Evolutionary conservation across 2,113 vertebrate genomes (phyloP).

Genomic region (Sapajus apella): DNA sequence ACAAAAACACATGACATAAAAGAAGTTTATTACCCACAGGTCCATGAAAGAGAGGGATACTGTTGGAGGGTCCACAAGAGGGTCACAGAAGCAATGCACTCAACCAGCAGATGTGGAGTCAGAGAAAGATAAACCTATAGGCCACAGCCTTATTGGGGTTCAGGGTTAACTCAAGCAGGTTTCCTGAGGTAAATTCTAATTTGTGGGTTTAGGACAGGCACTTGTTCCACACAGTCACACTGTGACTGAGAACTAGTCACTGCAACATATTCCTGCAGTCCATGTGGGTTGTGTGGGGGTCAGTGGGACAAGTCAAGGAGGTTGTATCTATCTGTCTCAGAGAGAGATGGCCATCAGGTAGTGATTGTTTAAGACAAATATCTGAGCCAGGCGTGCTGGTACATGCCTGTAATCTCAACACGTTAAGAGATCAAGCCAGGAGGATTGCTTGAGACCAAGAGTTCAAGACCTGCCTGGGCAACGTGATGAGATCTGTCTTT

Average conservation of each 20-base stretch:
- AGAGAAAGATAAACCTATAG: no score
- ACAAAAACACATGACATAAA: background rate
- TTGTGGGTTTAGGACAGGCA: background rate
- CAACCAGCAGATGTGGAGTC: background rate
- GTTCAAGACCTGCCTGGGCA: no score
- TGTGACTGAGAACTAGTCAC: background rate
- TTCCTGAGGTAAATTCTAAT: background rate
- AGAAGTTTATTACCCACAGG: background rate
- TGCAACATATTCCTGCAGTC: background rate
- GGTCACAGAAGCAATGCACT: background rate
- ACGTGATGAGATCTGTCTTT: no score
- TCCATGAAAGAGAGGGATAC: background rate
- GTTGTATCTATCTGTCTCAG: background rate
- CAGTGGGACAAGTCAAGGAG: background rate
- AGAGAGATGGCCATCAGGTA: background rate
- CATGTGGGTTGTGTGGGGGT: background rate
- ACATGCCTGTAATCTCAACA: no score
- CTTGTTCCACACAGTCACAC: background rate
- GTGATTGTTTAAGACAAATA: background rate
- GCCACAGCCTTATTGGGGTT: background rate
- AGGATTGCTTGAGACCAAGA: no score
- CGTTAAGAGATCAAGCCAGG: no score
- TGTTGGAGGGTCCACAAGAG: background rate
- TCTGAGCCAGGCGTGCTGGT: background rate
- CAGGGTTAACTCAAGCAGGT: background rate